Evolutionary conservation across 1,140 invertebrate genomes (phyloP), one percentile per base, ranked within the genome.

Genomic region (Cotesia chilonis): DNA sequence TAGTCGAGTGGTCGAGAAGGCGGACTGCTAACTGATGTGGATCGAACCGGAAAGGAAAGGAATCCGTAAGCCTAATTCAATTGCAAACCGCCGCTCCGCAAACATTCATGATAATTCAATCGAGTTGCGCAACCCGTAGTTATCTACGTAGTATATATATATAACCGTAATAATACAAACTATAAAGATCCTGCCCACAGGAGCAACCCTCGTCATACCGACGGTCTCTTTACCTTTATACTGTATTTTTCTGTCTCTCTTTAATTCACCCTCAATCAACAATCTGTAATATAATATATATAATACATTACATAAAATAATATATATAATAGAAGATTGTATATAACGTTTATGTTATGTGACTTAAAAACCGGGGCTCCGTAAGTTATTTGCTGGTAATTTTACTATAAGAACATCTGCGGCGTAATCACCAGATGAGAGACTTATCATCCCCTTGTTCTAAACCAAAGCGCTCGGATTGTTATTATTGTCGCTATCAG

Each of bases 51-150:
- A 59, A 63, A 63, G 28, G 35, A 65, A 66, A 37, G 47, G 66
- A 64, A 59, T 70, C 28, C 67, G 71, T 66, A 76, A 75, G 70
- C 78, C 78, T 85, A 86, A 87, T 86, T 87, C 85, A 83, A 87
- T 87, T 86, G 84, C 80, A 85, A 76, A 79, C 83, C 79, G 80
- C 79, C 82, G 83, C 81, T 87, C 81, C 83, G 81, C 84, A 87
- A 87, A 87, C 84, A 87, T 84, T 85, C 84, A 81, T 84, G 85
- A 87, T 87, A 85, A 86, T 87, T 87, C 84, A 85, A 86, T 87
- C 83, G 80, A 81, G 79, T 69, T 77, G 41, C 10, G 41, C 41
- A 47, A 47, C 41, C 41, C 41, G 41, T 47, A 47, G 41, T 80
- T 77, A 78, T 80, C 76, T 74, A 28, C 28, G 28, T 1, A 28